Evolutionary conservation across 1,140 invertebrate species (phyloP).

Genomic region (Ips typographus): DNA sequence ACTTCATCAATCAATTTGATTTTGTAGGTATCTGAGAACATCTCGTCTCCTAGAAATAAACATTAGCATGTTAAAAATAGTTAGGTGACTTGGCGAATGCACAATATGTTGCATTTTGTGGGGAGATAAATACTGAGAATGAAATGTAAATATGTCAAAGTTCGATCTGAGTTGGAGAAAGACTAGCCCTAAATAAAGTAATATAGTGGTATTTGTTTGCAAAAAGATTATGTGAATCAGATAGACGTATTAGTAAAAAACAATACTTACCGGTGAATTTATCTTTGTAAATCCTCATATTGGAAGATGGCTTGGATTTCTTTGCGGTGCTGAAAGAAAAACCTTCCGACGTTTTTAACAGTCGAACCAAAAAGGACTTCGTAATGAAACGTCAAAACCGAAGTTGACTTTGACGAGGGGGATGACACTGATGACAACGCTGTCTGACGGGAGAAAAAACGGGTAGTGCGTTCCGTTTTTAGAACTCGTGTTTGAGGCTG

Average conservation of each 20-base stretch:
- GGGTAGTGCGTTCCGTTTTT: no score
- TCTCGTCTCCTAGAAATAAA: slow-evolving; percentile 83
- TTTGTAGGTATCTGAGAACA: slow-evolving; percentile 97
- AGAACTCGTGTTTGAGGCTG: no score
- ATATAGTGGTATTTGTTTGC: no score
- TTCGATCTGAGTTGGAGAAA: slow-evolving; percentile 13
- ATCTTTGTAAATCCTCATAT: slow-evolving; percentile 96
- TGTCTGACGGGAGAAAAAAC: no score
- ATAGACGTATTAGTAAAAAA: slow-evolving; percentile 1
- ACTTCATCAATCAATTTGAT: slow-evolving; percentile 92
- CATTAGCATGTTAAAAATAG: neutral
- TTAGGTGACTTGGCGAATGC: no score
- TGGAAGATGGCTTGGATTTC: slow-evolving; percentile 62
- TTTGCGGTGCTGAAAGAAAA: slow-evolving; percentile 6
- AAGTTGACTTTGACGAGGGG: neutral
- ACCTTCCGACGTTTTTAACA: slow-evolving; percentile 13
- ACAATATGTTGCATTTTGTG: no score
- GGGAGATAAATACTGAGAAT: neutral
- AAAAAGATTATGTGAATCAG: slow-evolving; percentile 15
- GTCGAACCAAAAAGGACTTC: slow-evolving; percentile 19
- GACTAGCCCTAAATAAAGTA: slow-evolving; percentile 10
- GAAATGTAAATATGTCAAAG: slow-evolving; percentile 14
- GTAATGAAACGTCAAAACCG: slow-evolving; percentile 5
- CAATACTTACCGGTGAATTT: slow-evolving; percentile 79
- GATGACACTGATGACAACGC: no score